A percentile compares a stretch with the other conserved stretches of the same genome.
Evolutionary conservation across 2,113 vertebrate genomes (phyloP).

Genomic region (Talpa occidentalis): DNA sequence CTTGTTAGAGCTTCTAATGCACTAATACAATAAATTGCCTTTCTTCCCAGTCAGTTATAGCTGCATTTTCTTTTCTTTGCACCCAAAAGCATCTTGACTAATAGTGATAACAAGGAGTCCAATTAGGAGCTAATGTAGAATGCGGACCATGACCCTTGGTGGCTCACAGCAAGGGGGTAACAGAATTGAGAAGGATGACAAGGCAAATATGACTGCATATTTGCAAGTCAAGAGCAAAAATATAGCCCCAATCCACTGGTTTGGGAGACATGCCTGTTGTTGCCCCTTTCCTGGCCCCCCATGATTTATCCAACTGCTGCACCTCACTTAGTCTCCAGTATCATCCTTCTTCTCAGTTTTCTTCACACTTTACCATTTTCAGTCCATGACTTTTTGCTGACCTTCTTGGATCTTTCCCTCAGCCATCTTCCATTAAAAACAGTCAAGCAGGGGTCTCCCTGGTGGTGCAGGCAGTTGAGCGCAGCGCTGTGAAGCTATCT

Average conservation of each 20-base stretch:
- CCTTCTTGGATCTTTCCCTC: not conserved
- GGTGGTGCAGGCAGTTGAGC: no score
- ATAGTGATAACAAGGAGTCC: not conserved
- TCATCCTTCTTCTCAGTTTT: not conserved
- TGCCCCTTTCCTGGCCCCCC: no score
- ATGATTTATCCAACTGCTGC: fast-evolving
- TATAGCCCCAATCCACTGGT: not conserved
- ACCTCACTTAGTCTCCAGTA: not conserved
- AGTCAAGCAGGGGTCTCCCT: no score
- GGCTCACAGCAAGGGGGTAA: not conserved
- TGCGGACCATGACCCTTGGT: no score
- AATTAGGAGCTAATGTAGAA: not conserved
- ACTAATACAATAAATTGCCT: not conserved
- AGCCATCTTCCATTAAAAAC: not conserved
- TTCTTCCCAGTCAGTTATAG: not conserved
- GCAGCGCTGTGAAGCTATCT: no score
- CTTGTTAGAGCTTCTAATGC: not conserved
- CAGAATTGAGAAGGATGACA: not conserved
- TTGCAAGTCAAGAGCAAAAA: not conserved
- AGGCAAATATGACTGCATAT: no score
- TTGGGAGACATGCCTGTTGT: not conserved
- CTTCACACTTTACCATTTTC: not conserved
- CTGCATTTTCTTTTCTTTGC: not conserved
- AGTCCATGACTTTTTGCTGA: not conserved
- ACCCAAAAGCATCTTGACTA: not conserved